Conservation (phyloP, 30 jellyfish, hydroid and myxozoan species). For the Pelagia noctiluca region DNA sequence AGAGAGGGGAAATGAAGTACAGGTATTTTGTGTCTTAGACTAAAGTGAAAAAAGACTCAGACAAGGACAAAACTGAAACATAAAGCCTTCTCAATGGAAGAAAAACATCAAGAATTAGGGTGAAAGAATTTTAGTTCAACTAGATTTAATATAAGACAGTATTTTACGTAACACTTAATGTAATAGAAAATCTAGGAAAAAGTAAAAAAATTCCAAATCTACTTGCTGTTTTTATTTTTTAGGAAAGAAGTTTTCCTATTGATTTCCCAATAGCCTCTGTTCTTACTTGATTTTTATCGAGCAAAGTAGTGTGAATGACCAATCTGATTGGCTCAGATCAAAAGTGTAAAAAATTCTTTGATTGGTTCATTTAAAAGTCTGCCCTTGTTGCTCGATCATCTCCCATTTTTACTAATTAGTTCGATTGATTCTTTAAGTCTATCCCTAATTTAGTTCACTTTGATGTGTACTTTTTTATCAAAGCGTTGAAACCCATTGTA, state of each 20-base stretch:
- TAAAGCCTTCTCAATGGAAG: not conserved
- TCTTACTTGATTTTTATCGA: not conserved
- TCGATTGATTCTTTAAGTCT: not conserved
- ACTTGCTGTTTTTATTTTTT: not conserved
- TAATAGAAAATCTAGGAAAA: not conserved
- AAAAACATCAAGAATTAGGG: not conserved
- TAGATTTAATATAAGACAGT: not conserved
- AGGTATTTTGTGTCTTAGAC: not conserved
- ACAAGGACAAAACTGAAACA: not conserved
- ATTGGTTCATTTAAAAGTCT: not conserved
- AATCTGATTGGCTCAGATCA: slow-evolving; percentile 2
- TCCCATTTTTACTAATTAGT: not conserved
- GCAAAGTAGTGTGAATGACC: not conserved
- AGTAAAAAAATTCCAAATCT: not conserved
- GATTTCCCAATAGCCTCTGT: slow-evolving; percentile 1
- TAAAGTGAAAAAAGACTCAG: not conserved
- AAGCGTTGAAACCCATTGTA: not conserved
- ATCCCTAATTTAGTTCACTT: not conserved
- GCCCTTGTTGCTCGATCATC: slow-evolving; percentile 7
- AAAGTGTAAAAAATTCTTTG: not conserved
- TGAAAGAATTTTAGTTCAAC: slow-evolving; percentile 1
- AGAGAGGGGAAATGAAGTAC: not conserved
- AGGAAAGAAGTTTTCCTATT: not conserved
- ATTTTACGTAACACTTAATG: not conserved
- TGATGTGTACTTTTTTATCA: not conserved